A percentile compares a stretch with the other conserved stretches of the same genome.
Evolutionary conservation across 1,140 invertebrate genomes (phyloP).

Genomic region (Philaenus spumarius): DNA sequence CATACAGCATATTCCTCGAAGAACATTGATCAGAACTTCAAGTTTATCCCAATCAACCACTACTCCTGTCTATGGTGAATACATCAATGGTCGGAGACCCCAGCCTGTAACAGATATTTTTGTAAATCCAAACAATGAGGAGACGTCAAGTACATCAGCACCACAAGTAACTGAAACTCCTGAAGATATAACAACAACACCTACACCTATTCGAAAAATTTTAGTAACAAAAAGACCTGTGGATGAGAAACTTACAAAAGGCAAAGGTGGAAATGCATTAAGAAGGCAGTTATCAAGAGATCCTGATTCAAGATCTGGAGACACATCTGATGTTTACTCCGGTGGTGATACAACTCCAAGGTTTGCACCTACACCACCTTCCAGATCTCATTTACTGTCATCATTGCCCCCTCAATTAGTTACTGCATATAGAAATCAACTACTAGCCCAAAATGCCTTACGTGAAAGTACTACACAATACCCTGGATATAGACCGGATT

Average conservation of each 20-base stretch:
- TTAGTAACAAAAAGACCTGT: conserved; percentile 42
- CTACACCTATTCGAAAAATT: conserved; percentile 35
- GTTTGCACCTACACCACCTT: conserved; percentile 41
- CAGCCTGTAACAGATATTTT: conserved; percentile 41
- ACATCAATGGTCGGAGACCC: conserved; percentile 39
- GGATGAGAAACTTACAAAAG: conserved; percentile 38
- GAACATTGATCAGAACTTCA: neutral
- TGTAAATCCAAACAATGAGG: neutral
- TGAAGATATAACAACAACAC: conserved; percentile 27
- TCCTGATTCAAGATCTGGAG: conserved; percentile 22
- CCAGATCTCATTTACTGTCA: conserved; percentile 32
- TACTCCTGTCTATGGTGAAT: conserved; percentile 26
- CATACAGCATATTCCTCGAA: conserved; percentile 27
- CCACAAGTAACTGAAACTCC: conserved; percentile 38
- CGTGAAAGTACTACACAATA: too few species aligned
- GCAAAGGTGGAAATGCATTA: conserved; percentile 44
- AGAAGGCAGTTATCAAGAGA: conserved; percentile 49
- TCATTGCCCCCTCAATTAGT: conserved; percentile 10
- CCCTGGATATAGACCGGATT: too few species aligned
- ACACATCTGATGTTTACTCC: conserved; percentile 34
- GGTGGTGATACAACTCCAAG: conserved; percentile 32
- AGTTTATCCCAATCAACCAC: neutral
- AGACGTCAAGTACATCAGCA: conserved; percentile 22
- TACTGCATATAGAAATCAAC: conserved; percentile 11
- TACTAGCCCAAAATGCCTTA: conserved; percentile 4